Base-by-base conservation (phyloP, 2,113 vertebrate genomes). In the Melanotaenia duboulayi region DNA sequence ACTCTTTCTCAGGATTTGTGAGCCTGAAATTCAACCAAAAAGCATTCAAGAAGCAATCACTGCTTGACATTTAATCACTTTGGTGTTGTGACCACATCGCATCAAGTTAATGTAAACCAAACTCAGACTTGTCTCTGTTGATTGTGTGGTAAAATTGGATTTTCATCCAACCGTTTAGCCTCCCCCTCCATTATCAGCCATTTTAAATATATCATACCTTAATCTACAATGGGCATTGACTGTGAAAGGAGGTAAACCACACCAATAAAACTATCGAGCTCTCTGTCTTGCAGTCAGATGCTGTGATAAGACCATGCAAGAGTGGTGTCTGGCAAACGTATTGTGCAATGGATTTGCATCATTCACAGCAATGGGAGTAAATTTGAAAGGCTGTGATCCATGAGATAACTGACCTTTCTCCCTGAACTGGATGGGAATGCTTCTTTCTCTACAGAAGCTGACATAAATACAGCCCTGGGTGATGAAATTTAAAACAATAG, bases 91-190 rank as follows among this genome's bases (percentile, higher is more conserved):
- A 46, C 63, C 83, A 72, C 82, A 80, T 87, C 86, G 73, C 87
- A 61, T 60, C 63, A 56, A 82, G 55, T 87, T 87, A 85, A 85
- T 76, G 32, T 69, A 63, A 68, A 77, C 65, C 14, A 12, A 81
- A 85, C 65, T 74, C 65, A 58, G 71, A 49, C 83, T 71, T 57
- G 74, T 90, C 89, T 88, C 83, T 32, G 42, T 70, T 73, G 83
- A 91, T 88, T 88, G 88, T 84, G 71, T 44, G 72, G 67, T 64
- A 76, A 90, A 91, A 91, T 92, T 87, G 87, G 90, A 90, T 90
- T 89, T 89, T 81, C 80, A 85, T 79, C 74, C 87, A 77, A 82
- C 69, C 80, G 76, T 88, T 90, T 75, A 85, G 72, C 80, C 70
- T 79, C 64, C 69, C 64, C 61, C 51, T 12, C 84, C 78, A 85